A percentile compares a stretch with the other conserved stretches of the same genome.
These are phyloP conservation scores for Volucella inanis DNA, from an alignment of 2,888 invertebrate species.

Conservation along the genomic window DNA sequence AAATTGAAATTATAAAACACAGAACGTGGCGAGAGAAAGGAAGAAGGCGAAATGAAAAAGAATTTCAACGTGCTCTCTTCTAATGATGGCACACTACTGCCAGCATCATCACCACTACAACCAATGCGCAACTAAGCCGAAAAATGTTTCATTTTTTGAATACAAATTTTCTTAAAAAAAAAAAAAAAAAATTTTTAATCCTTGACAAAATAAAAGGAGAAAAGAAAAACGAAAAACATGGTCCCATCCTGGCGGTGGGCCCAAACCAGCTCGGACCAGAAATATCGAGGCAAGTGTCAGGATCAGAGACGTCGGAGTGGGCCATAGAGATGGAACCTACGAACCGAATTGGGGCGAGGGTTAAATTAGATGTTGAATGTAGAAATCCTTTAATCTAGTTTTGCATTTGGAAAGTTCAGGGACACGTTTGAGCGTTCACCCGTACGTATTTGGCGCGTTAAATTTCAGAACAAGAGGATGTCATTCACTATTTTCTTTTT, in stretches of 20 bases:
- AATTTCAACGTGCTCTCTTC: constrained; percentile 61
- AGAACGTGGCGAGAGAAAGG: constrained; percentile 12
- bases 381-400: constrained; percentile 68
- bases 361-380: constrained; percentile 61
- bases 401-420: constrained; percentile 70
- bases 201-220: constrained; percentile 39
- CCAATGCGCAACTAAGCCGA: constrained; percentile 65
- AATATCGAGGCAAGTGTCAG: too few species aligned
- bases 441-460: constrained; percentile 57
- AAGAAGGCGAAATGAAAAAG: constrained; percentile 40
- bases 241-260: constrained; percentile 34
- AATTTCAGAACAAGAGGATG: constrained; percentile 60
- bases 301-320: too few species aligned
- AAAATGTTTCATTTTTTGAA: constrained; percentile 74
- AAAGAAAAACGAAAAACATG: constrained; percentile 31
- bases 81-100: constrained; percentile 49
- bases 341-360: constrained; percentile 64
- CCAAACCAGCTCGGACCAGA: not conserved
- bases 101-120: constrained; percentile 22
- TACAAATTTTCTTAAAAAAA: constrained; percentile 64
- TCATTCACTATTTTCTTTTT: constrained; percentile 36
- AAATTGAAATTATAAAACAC: constrained; percentile 49
- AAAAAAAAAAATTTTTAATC: constrained; percentile 43
- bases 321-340: constrained; percentile 32
- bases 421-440: constrained; percentile 70